Percentiles rank a stretch among this genome's conserved stretches.
phyloP scores from a whole-genome alignment of 2,888 invertebrate genomes.

The Drosophila dives region DNA sequence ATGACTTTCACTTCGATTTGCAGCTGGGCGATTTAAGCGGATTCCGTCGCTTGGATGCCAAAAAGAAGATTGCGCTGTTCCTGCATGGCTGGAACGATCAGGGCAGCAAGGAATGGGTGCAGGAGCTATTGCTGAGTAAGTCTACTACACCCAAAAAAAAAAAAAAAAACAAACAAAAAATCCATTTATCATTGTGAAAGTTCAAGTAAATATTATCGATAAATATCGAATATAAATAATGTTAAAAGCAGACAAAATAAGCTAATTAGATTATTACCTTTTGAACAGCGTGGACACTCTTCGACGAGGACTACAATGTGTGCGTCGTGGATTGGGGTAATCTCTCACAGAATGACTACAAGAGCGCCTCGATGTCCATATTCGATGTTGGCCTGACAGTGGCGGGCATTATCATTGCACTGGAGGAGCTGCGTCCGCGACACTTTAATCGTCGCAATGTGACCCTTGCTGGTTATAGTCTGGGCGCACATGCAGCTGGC shows the following conservation, averaged over 20 bases:
- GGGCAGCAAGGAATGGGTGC: constrained; percentile 83
- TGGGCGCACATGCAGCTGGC: constrained; percentile 84
- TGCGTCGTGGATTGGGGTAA: constrained; percentile 84
- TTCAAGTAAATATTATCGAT: background rate
- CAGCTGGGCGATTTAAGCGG: constrained; percentile 80
- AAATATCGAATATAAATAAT: no score
- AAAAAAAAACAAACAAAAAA: background rate
- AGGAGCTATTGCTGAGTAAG: constrained; percentile 80
- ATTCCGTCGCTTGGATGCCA: constrained; percentile 72
- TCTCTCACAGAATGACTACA: constrained; percentile 81
- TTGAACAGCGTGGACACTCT: constrained; percentile 81
- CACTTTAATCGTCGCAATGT: constrained; percentile 79
- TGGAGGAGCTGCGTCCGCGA: constrained; percentile 73
- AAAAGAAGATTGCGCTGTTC: constrained; percentile 80
- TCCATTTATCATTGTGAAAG: background rate
- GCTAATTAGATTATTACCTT: background rate
- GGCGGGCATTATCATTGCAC: constrained; percentile 80
- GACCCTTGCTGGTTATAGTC: constrained; percentile 83
- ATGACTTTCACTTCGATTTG: constrained; percentile 74
- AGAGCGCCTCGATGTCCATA: constrained; percentile 82
- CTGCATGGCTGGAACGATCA: constrained; percentile 84
- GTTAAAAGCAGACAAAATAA: no score
- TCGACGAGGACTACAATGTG: constrained; percentile 78
- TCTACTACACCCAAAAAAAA: background rate
- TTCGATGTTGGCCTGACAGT: constrained; percentile 84